A percentile compares a stretch with the other conserved stretches of the same genome.
phyloP scores from a whole-genome alignment of 2,888 invertebrate species.

The Xylota segnis region DNA sequence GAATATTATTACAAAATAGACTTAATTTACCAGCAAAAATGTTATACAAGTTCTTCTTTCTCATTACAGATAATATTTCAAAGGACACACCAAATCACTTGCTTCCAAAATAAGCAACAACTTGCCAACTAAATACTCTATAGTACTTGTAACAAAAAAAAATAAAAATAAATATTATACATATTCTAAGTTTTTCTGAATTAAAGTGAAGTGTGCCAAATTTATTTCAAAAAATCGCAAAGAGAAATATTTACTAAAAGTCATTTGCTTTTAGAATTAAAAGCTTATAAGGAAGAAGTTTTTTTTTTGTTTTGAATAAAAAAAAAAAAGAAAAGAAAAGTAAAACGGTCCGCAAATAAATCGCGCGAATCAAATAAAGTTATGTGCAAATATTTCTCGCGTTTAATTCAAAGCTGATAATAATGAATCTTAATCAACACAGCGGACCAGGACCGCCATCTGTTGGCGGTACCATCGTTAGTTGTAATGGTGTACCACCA shows the following conservation, averaged over 20 bases:
- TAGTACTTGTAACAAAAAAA: constrained; percentile 13
- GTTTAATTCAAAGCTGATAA: constrained; percentile 82
- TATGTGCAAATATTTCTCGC: constrained; percentile 58
- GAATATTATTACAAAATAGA: neutral
- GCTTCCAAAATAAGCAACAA: constrained; percentile 39
- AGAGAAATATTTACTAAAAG: constrained; percentile 12
- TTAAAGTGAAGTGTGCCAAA: constrained; percentile 71
- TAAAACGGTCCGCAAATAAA: constrained; percentile 12
- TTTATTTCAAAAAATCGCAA: constrained; percentile 29
- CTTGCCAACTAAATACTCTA: constrained; percentile 49
- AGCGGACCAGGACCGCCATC: constrained; percentile 84
- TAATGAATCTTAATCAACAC: constrained; percentile 84
- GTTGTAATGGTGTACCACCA: constrained; percentile 69
- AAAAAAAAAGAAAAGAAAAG: constrained; percentile 4
- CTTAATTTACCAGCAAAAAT: neutral
- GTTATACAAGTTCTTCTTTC: neutral
- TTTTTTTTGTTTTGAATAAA: neutral
- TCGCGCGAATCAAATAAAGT: constrained; percentile 59
- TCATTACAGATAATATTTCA: constrained; percentile 44
- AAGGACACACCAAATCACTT: constrained; percentile 9
- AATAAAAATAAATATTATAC: constrained; percentile 1
- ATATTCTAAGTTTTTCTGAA: neutral
- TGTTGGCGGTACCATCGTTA: constrained; percentile 66
- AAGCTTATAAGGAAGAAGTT: constrained; percentile 4
- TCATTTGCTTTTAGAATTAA: constrained; percentile 11